Evolutionary conservation across 35 echinoderm and acorn worm genomes (phyloP), one percentile per base, ranked within the genome.

Genomic region (Antedon bifida): DNA sequence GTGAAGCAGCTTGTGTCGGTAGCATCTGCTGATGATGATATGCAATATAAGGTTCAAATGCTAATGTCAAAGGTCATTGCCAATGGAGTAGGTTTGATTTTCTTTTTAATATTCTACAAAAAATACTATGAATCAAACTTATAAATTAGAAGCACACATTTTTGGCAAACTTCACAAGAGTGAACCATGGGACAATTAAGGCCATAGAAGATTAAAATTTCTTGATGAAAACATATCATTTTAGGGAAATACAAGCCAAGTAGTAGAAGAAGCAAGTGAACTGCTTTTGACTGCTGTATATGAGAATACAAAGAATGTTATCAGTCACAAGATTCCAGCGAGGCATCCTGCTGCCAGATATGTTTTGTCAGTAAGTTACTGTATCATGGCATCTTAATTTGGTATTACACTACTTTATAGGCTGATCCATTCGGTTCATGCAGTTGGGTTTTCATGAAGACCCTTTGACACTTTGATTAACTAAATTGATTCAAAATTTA

Each of bases 211-310:
- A n/a, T n/a, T n/a, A n/a, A n/a, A n/a, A n/a, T n/a, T n/a, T n/a
- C n/a, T n/a, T n/a, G n/a, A n/a, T n/a, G n/a, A 7, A 7, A 7
- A 42, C 38, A 7, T 42, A 9, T 75, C 36, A 38, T 51, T 86
- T 14, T 35, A 97, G 94, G 90, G 90, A 32, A 77, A 77, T 79
- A 80, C 77, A 33, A 84, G 85, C 10, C 83, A 88, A 16, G 84
- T 89, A 23, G 82, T 89, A 0, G 87, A 97, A 76, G 94, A 97
- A 31, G 87, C 92, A 21, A 88, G 87, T 31, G 94, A 97, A 31
- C 85, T 85, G 13, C 38, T 97, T 30, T 51, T 90, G 29, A 45
- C 81, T 8, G 36, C 55, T 28, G 85, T 97, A 34, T 88, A 97
- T 35, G 86, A 84, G 36, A 90, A 91, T 39, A 89, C 88, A 32